Conservation (phyloP, 2,113 vertebrate genomes). For the Bothrops jararaca region DNA sequence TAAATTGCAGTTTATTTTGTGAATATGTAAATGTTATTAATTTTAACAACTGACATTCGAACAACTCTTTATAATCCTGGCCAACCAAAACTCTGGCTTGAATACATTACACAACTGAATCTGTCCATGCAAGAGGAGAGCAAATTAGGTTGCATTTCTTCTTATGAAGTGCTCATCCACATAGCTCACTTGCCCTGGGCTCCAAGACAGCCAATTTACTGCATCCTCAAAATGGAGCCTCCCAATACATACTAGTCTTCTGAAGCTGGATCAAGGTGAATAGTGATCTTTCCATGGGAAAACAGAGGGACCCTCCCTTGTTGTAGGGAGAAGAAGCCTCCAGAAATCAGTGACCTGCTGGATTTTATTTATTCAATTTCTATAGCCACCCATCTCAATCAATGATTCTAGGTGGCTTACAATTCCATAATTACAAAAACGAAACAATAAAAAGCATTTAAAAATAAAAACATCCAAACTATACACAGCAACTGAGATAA, state of each 20-base stretch:
- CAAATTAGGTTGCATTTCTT: neutral
- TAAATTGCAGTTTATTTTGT: neutral
- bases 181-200: neutral
- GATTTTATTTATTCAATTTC: neutral
- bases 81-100: neutral
- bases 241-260: neutral
- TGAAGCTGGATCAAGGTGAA: neutral
- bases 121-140: neutral
- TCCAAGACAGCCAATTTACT: neutral
- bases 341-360: neutral
- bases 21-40: neutral
- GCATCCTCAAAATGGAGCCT: neutral
- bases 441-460: neutral
- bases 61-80: neutral
- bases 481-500: neutral
- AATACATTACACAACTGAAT: neutral
- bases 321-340: neutral
- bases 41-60: neutral
- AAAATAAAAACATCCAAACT: neutral
- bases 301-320: neutral
- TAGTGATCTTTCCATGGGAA: neutral
- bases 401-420: neutral
- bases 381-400: neutral
- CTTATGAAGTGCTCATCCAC: neutral
- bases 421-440: neutral